Percentiles rank a stretch among this genome's conserved stretches.
These are phyloP conservation scores for Crematogaster levior DNA, from an alignment of 2,888 invertebrate genomes.

Conservation along the genomic window DNA sequence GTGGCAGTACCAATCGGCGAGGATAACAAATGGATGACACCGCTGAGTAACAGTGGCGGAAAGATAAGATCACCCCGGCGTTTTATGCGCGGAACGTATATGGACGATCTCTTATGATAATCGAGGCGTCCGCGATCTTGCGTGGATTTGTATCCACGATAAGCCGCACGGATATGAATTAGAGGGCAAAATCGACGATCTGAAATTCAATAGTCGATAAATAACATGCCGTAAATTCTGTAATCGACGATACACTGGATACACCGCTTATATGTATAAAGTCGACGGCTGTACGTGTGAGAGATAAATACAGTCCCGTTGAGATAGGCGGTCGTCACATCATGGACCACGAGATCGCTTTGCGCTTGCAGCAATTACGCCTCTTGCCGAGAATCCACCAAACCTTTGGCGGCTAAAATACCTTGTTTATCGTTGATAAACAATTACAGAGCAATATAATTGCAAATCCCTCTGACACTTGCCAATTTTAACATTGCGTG, in stretches of 20 bases:
- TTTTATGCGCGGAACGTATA: slow-evolving; percentile 57
- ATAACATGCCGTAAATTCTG: slow-evolving; percentile 78
- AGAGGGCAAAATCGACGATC: slow-evolving; percentile 77
- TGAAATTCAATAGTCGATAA: slow-evolving; percentile 82
- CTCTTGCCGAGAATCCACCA: neutral
- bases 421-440: neutral
- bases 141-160: slow-evolving; percentile 78
- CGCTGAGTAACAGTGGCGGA: slow-evolving; percentile 72
- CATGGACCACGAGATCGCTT: slow-evolving; percentile 59
- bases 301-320: slow-evolving; percentile 65
- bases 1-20: slow-evolving; percentile 79
- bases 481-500: neutral
- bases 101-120: slow-evolving; percentile 74
- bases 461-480: neutral
- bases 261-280: slow-evolving; percentile 70
- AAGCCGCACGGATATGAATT: slow-evolving; percentile 78
- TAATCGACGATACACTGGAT: slow-evolving; percentile 77
- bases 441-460: neutral
- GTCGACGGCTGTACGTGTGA: slow-evolving; percentile 51
- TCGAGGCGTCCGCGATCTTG: slow-evolving; percentile 74
- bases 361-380: slow-evolving; percentile 58
- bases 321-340: slow-evolving; percentile 62
- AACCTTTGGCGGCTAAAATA: neutral
- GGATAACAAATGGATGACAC: slow-evolving; percentile 77
- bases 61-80: slow-evolving; percentile 75